These are phyloP conservation scores for Hippolais icterina DNA, from an alignment of 2,113 vertebrate species.

Conservation along the genomic window DNA sequence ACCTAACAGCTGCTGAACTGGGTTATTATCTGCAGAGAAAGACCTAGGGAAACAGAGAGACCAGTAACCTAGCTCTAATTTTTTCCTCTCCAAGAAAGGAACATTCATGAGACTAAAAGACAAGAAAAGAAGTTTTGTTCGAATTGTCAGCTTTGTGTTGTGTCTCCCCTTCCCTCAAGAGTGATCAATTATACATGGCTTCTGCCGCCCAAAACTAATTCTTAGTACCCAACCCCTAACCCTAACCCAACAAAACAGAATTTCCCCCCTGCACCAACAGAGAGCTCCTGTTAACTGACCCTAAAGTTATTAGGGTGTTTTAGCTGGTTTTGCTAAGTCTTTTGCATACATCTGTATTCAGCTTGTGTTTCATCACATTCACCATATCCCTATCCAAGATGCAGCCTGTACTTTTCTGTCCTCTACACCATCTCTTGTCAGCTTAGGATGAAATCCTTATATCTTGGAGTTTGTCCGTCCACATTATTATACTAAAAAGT, in stretches of 20 bases:
- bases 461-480: neutral
- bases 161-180: neutral
- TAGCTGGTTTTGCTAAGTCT: neutral
- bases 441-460: neutral
- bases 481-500: neutral
- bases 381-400: neutral
- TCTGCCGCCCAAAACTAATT: neutral
- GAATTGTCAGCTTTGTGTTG: neutral
- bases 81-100: neutral
- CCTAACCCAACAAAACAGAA: neutral
- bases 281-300: neutral
- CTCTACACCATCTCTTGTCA: neutral
- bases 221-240: no score
- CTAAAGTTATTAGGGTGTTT: neutral
- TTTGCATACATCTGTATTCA: neutral
- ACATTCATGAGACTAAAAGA: neutral
- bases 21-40: neutral
- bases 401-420: neutral
- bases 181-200: neutral
- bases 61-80: neutral
- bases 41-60: neutral
- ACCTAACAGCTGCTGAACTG: neutral
- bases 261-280: neutral
- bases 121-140: neutral
- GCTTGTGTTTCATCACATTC: neutral